Conservation (phyloP, 2,888 invertebrate genomes). For the Busseola fusca region DNA sequence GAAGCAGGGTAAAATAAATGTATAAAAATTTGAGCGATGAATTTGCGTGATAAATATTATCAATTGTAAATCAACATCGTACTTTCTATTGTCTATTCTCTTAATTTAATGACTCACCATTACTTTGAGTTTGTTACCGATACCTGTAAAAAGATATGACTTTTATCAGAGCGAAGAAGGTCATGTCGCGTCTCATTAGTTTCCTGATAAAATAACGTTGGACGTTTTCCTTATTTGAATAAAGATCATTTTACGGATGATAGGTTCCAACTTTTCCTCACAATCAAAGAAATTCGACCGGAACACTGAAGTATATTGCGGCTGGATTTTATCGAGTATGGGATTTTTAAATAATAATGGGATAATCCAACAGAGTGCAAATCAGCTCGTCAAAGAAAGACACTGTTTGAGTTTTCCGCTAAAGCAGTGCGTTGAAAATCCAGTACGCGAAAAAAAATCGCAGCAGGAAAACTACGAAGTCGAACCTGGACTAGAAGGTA, state of each 20-base stretch:
- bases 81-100: conserved; percentile 54
- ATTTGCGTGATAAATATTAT: conserved; percentile 65
- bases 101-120: conserved; percentile 75
- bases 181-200: not conserved
- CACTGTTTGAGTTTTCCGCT: too few relatives aligned
- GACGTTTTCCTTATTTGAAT: conserved; percentile 15
- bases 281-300: not conserved
- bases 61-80: conserved; percentile 60
- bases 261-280: not conserved
- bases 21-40: conserved; percentile 79
- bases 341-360: not conserved
- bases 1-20: conserved; percentile 55
- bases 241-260: conserved; percentile 24
- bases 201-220: conserved; percentile 8
- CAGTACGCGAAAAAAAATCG: not conserved
- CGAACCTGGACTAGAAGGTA: too few relatives aligned
- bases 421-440: not conserved
- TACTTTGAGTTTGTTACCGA: conserved; percentile 68
- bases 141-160: conserved; percentile 69
- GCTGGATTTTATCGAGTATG: not conserved
- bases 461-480: not conserved
- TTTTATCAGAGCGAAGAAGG: conserved; percentile 12
- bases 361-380: not conserved
- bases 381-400: not conserved
- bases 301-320: not conserved